Evolutionary conservation across 2,797 vertebrate species (phyloP), one percentile per base, ranked within the genome.

Genomic region (Salarias fasciatus): DNA sequence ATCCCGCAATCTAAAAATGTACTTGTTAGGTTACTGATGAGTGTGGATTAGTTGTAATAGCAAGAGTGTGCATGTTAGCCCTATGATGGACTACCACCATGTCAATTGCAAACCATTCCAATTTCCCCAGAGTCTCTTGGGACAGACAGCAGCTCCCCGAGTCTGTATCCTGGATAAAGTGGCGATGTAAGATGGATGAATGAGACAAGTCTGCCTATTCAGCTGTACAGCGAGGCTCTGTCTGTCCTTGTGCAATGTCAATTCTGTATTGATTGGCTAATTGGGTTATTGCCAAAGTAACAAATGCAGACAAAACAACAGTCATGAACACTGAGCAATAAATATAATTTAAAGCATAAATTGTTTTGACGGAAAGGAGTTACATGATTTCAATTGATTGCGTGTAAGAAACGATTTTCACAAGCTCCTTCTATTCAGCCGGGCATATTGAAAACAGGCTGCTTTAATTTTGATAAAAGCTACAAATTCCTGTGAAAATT

Each of bases 381-480:
- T 35, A 35, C 33, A 35, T 6, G 33, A 35, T 35, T 9, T 33
- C 33, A 6, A 9, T 9, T 9, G 33, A 35, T 9, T 35, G 33
- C 9, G 33, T 9, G 33, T 35, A 2, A 9, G 33, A 35, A 35
- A 35, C 6, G 35, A 35, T 9, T 35, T 35, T 35, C 33, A 35
- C 35, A 33, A 35, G 2, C 6, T 35, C 33, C 33, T 35, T 35
- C 35, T 35, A 35, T 30, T 3, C n/a, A 44, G 30, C n/a, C 0
- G 6, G 3, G 0, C 13, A 10, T 15, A 69, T 4, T 1, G 43
- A 36, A 60, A 71, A 57, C 33, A 49, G 15, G 2, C 29, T 3
- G 1, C 38, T 55, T 44, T 13, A 18, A 72, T 77, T 53, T 54
- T 28, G 51, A 42, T 13, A 11, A 81, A 80, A 68, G 63, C 63